phyloP scores from a whole-genome alignment of 2,797 vertebrate genomes.

The Esox lucius region DNA sequence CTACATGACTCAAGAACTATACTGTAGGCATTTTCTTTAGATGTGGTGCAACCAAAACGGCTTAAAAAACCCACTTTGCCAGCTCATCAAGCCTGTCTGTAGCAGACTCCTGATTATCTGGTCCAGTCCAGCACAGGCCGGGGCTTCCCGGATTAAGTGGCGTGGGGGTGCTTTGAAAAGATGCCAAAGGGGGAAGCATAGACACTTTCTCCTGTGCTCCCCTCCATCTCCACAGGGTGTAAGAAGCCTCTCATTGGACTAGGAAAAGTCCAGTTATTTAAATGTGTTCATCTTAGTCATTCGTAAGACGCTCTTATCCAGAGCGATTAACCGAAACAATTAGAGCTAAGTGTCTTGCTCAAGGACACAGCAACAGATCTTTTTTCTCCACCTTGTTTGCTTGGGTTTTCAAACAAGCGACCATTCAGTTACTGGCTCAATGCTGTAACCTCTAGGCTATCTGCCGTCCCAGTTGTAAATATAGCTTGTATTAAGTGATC shows the following conservation, averaged over 20 bases:
- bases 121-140: neutral
- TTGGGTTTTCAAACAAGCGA: no score
- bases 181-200: constrained; percentile 12
- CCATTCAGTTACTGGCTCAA: no score
- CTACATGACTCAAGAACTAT: neutral
- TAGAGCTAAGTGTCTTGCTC: no score
- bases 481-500: constrained; percentile 20
- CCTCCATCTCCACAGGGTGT: neutral
- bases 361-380: no score
- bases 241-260: constrained; percentile 7
- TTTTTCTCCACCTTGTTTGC: no score
- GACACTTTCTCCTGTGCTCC: constrained; percentile 17
- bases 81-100: constrained; percentile 30
- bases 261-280: constrained; percentile 3
- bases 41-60: constrained; percentile 8
- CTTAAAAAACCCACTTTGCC: constrained; percentile 24
- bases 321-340: no score
- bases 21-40: constrained; percentile 3
- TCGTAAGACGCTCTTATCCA: no score
- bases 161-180: constrained; percentile 9
- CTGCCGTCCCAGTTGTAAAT: neutral
- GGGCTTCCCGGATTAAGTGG: constrained; percentile 10
- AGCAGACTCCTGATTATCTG: constrained; percentile 24
- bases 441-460: no score
- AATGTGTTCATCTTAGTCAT: no score